These are phyloP conservation scores for Anser cygnoides DNA, from an alignment of 2,113 vertebrate genomes.

Conservation along the genomic window DNA sequence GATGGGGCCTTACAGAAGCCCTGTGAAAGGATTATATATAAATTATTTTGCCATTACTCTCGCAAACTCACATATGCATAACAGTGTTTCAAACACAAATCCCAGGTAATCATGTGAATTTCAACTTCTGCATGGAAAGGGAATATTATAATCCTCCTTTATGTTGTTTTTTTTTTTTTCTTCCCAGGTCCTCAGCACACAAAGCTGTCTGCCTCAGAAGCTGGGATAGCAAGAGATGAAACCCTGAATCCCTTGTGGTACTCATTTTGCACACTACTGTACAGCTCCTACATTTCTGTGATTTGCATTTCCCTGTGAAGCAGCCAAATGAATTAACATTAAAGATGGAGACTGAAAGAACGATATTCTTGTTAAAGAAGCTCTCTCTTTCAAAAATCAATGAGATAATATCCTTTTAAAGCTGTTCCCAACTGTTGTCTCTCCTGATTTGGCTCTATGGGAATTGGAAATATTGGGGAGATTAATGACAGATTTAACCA, in stretches of 20 bases:
- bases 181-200: not conserved
- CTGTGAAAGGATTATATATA: not conserved
- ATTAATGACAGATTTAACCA: slow-evolving; percentile 54
- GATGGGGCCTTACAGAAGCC: not conserved
- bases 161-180: not conserved
- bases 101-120: slow-evolving; percentile 8
- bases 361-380: slow-evolving; percentile 13
- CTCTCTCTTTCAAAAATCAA: slow-evolving; percentile 44
- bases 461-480: slow-evolving; percentile 17
- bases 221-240: not conserved
- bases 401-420: slow-evolving; percentile 60
- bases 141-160: not conserved
- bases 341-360: not conserved
- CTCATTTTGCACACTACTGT: not conserved
- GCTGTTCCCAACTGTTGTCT: not conserved
- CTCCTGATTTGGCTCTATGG: slow-evolving; percentile 48
- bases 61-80: not conserved
- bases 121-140: not conserved
- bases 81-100: not conserved
- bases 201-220: not conserved
- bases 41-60: not conserved
- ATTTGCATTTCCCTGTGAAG: slow-evolving; percentile 36
- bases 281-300: not conserved
- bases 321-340: slow-evolving; percentile 36
- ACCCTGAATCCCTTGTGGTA: not conserved